Evolutionary conservation across 1,140 invertebrate genomes (phyloP).

Genomic region (Papilio polytes): DNA sequence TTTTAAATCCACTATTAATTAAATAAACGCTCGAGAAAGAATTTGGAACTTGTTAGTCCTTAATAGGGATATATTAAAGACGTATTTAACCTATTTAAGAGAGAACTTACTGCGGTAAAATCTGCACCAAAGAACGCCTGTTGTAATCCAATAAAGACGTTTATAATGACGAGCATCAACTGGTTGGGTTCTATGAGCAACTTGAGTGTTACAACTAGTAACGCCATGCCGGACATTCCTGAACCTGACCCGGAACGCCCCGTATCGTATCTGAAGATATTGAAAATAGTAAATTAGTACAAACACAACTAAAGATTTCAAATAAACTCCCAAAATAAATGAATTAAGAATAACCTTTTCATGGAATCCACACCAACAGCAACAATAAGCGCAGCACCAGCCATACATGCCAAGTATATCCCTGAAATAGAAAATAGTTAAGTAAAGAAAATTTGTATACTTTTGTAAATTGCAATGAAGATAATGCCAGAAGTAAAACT

Average conservation of each 20-base stretch:
- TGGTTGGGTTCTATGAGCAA: constrained; percentile 91
- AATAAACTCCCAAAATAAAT: not conserved
- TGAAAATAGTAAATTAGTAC: constrained; percentile 12
- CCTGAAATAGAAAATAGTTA: constrained; percentile 74
- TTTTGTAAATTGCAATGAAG: not conserved
- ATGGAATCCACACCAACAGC: constrained; percentile 91
- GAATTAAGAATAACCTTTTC: constrained; percentile 84
- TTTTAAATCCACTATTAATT: no score
- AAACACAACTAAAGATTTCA: not conserved
- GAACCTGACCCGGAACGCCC: constrained; percentile 73
- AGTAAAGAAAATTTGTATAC: not conserved
- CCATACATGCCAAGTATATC: constrained; percentile 92
- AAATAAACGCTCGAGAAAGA: not conserved
- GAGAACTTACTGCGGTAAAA: constrained; percentile 90
- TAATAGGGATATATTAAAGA: not conserved
- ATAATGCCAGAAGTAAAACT: not conserved
- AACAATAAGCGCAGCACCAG: constrained; percentile 89
- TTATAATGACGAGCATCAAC: constrained; percentile 94
- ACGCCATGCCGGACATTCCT: constrained; percentile 81
- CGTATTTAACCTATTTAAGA: not conserved
- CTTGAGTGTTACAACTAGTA: constrained; percentile 90
- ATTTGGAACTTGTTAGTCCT: not conserved
- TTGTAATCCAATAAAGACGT: constrained; percentile 95
- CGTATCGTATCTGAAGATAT: constrained; percentile 82
- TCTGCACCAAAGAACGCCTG: constrained; percentile 96